Evolutionary conservation across 2,113 vertebrate species (phyloP).

Genomic region (Ellobius talpinus): DNA sequence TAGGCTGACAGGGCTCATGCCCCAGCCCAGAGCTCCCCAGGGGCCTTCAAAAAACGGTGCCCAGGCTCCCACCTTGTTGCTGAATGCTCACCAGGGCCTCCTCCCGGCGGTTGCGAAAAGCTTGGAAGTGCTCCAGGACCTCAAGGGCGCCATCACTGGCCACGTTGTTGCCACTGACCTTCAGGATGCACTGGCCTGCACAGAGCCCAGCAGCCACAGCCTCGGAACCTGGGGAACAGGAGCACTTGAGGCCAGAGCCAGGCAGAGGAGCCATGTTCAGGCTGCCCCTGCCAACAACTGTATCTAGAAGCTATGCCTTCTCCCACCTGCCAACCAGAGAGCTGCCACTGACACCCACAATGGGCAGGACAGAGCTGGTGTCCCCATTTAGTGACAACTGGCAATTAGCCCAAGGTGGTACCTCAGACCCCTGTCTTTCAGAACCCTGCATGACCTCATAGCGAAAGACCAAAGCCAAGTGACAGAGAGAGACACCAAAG

Average conservation of each 20-base stretch:
- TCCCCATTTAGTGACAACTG: neutral
- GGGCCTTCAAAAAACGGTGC: neutral
- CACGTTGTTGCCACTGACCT: constrained; percentile 95
- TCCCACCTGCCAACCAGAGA: neutral
- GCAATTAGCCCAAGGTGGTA: neutral
- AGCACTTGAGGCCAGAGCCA: neutral
- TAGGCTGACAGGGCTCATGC: neutral
- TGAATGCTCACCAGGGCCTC: constrained; percentile 86
- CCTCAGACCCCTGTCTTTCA: neutral
- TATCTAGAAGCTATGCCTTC: neutral
- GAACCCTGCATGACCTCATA: neutral
- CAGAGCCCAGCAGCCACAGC: constrained; percentile 93
- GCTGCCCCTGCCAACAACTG: neutral
- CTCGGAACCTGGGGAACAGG: constrained; percentile 89
- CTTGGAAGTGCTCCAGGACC: constrained; percentile 95
- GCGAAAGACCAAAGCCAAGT: neutral
- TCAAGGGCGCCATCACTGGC: constrained; percentile 88
- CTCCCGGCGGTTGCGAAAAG: constrained; percentile 89
- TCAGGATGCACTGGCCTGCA: constrained; percentile 95
- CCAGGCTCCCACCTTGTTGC: fast-evolving
- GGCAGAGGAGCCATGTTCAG: neutral
- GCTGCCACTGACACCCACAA: neutral
- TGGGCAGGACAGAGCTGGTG: too few relatives aligned
- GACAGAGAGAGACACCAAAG: neutral
- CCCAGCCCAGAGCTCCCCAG: neutral